These are phyloP conservation scores for Bovichtus diacanthus DNA, from an alignment of 2,797 vertebrate genomes.

Conservation along the genomic window DNA sequence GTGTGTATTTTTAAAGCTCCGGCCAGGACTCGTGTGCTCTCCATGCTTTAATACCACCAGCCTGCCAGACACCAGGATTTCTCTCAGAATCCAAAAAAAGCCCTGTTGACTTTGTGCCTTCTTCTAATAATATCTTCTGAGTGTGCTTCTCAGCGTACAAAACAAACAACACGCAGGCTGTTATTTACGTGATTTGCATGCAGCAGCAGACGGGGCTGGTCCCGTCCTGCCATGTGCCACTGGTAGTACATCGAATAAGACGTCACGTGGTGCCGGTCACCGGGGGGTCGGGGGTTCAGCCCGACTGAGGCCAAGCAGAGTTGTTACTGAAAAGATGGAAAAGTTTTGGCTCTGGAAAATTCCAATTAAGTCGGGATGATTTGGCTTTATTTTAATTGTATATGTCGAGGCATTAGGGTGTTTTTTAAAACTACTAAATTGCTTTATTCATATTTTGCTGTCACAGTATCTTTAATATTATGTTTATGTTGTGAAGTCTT, in stretches of 20 bases:
- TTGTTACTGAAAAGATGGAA: conserved; percentile 25
- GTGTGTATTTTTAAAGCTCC: conserved; percentile 25
- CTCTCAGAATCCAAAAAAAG: conserved; percentile 19
- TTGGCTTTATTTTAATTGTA: conserved; percentile 9
- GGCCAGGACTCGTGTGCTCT: conserved; percentile 1
- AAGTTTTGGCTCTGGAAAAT: neutral
- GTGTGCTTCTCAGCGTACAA: neutral
- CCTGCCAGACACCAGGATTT: conserved; percentile 49
- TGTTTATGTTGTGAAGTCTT: too few relatives aligned
- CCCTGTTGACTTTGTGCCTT: conserved; percentile 15
- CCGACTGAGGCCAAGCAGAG: neutral
- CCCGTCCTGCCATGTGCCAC: neutral
- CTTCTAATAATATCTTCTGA: conserved; percentile 48
- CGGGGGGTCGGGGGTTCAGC: neutral
- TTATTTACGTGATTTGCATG: neutral
- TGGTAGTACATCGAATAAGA: conserved; percentile 5
- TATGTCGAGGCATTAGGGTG: neutral
- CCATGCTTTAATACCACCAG: neutral
- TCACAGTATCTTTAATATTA: too few relatives aligned
- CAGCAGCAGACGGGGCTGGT: neutral
- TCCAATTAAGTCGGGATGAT: neutral
- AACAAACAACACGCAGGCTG: conserved; percentile 25
- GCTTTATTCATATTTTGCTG: too few relatives aligned
- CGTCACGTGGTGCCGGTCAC: neutral
- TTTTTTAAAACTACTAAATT: too few relatives aligned